Conservation (phyloP, 2,888 invertebrate species). For the Hermaeophaga mercurialis region DNA sequence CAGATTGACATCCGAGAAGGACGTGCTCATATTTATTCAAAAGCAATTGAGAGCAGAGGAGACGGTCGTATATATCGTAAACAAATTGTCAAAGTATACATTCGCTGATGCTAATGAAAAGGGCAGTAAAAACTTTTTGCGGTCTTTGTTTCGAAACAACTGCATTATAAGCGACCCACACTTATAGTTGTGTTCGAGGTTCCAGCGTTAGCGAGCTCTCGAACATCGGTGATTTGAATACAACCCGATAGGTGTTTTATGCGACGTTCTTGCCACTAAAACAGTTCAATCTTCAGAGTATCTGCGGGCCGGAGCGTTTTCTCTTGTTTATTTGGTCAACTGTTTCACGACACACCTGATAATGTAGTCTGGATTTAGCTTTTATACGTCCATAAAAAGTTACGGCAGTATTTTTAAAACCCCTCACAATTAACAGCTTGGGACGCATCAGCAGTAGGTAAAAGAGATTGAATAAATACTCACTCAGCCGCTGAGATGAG, state of each 20-base stretch:
- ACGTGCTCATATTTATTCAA: constrained; percentile 20
- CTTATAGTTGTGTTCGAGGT: constrained; percentile 32
- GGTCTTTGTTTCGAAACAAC: constrained; percentile 42
- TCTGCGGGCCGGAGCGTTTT: not conserved
- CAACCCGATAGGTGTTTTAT: constrained; percentile 42
- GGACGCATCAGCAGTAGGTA: constrained; percentile 32
- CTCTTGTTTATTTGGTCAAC: constrained; percentile 37
- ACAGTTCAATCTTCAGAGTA: constrained; percentile 17
- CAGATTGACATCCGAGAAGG: not conserved
- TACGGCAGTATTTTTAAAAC: constrained; percentile 34
- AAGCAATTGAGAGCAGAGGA: constrained; percentile 13
- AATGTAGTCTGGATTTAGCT: constrained; percentile 47
- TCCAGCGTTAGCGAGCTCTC: constrained; percentile 30
- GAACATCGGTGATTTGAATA: constrained; percentile 42
- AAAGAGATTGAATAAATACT: constrained; percentile 36
- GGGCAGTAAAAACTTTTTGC: constrained; percentile 27
- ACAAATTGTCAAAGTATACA: constrained; percentile 41
- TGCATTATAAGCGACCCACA: constrained; percentile 46
- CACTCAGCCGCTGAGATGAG: constrained; percentile 18
- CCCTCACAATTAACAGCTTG: constrained; percentile 32
- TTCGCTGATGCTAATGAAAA: constrained; percentile 29
- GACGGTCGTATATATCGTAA: constrained; percentile 30
- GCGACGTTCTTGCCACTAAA: constrained; percentile 28
- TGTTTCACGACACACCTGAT: constrained; percentile 45
- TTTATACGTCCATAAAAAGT: constrained; percentile 47